phyloP scores from a whole-genome alignment of 1,140 invertebrate genomes.

The Battus philenor region DNA sequence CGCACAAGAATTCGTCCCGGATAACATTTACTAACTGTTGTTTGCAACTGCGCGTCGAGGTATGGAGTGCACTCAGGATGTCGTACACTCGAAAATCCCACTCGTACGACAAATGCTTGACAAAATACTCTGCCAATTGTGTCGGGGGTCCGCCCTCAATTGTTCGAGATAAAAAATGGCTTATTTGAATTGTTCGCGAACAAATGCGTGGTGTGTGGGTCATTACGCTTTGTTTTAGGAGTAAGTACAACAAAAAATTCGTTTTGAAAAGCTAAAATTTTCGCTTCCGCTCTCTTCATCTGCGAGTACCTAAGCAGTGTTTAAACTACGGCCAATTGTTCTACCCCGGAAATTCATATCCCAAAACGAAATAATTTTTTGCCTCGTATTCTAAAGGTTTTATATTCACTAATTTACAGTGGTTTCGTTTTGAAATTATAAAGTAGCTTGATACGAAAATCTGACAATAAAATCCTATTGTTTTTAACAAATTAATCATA shows the following conservation, averaged over 20 bases:
- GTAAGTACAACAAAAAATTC: conserved; percentile 69
- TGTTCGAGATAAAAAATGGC: conserved; percentile 74
- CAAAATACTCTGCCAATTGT: conserved; percentile 72
- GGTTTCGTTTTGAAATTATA: too few species aligned
- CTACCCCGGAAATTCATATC: conserved; percentile 32
- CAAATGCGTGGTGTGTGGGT: conserved; percentile 71
- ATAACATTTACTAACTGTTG: conserved; percentile 13
- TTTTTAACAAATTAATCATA: too few species aligned
- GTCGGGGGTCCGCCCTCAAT: conserved; percentile 68
- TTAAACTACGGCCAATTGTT: conserved; percentile 58
- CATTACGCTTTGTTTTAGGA: conserved; percentile 73
- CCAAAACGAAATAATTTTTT: conserved; percentile 10
- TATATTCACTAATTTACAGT: too few species aligned
- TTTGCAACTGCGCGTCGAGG: conserved; percentile 20
- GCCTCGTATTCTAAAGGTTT: background rate
- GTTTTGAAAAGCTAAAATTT: conserved; percentile 59
- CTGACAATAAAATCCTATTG: too few species aligned
- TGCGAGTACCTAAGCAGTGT: conserved; percentile 37
- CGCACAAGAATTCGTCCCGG: too few species aligned
- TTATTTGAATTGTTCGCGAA: conserved; percentile 71
- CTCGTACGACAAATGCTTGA: conserved; percentile 65
- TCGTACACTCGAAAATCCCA: conserved; percentile 40
- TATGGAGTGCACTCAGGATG: conserved; percentile 53
- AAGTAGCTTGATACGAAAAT: too few species aligned
- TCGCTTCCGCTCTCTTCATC: conserved; percentile 53